phyloP scores from a whole-genome alignment of 2,113 vertebrate species.

The Catagonus wagneri region DNA sequence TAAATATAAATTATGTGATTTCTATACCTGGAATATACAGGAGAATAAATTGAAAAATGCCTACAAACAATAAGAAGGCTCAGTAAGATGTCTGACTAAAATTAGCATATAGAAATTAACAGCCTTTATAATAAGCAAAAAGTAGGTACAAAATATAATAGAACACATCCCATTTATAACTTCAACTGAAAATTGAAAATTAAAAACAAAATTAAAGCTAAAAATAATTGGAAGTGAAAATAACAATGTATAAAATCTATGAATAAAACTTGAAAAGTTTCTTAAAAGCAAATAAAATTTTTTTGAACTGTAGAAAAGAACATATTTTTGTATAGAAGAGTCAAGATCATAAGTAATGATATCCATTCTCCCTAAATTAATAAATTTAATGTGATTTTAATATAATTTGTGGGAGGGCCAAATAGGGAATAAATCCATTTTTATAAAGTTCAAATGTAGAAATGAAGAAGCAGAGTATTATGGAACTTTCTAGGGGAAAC shows the following conservation, averaged over 20 bases:
- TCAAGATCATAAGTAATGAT: neutral
- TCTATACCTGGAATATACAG: neutral
- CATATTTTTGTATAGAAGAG: neutral
- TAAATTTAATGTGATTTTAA: neutral
- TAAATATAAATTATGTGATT: neutral
- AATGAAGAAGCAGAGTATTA: too few relatives aligned
- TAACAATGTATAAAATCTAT: neutral
- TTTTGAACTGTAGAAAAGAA: neutral
- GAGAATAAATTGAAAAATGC: neutral
- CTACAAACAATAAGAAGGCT: neutral
- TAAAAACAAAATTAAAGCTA: neutral
- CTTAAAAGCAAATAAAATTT: neutral
- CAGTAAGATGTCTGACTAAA: neutral
- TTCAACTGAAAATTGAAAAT: neutral
- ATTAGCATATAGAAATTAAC: neutral
- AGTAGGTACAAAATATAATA: neutral
- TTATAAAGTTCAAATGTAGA: too few relatives aligned
- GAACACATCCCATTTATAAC: neutral
- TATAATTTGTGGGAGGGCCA: too few relatives aligned
- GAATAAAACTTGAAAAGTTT: neutral
- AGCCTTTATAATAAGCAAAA: neutral
- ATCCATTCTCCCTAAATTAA: neutral
- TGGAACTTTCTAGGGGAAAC: too few relatives aligned
- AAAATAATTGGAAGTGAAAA: neutral
- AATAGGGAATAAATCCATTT: too few relatives aligned